Evolutionary conservation across 2,888 invertebrate genomes (phyloP).

Genomic region (Keiferia lycopersicella): DNA sequence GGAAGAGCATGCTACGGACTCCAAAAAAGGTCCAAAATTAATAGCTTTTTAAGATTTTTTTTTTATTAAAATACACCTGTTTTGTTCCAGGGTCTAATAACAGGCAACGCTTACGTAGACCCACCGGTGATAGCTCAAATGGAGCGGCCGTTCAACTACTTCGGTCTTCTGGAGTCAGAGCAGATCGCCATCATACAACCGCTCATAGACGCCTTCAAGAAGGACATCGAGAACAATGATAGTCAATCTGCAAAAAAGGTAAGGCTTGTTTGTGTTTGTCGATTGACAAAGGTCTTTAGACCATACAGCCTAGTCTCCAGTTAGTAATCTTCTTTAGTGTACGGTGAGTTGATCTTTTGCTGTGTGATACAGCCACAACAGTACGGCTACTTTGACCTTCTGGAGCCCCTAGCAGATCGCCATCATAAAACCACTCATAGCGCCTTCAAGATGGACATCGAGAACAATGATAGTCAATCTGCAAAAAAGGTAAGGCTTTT

Average conservation of each 20-base stretch:
- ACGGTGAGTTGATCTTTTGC: too few species aligned
- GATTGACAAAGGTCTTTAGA: too few species aligned
- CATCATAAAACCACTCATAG: conserved; percentile 52
- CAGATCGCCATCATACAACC: conserved; percentile 58
- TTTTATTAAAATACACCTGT: too few species aligned
- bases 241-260: conserved; percentile 63
- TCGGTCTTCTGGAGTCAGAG: conserved; percentile 61
- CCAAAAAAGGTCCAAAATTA: too few species aligned
- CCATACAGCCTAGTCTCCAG: too few species aligned
- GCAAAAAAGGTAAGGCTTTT: conserved; percentile 64
- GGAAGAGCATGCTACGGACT: too few species aligned
- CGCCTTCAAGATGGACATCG: conserved; percentile 54
- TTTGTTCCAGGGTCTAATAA: conserved; percentile 59
- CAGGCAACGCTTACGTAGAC: conserved; percentile 71
- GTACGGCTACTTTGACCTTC: conserved; percentile 64
- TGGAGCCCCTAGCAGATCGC: conserved; percentile 60
- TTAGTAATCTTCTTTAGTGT: too few species aligned
- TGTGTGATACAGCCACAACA: too few species aligned
- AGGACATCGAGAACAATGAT: conserved; percentile 55
- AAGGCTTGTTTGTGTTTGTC: too few species aligned
- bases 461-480: conserved; percentile 53
- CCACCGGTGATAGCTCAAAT: conserved; percentile 60
- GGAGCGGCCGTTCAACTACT: conserved; percentile 58
- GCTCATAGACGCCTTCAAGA: conserved; percentile 52
- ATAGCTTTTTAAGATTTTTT: too few species aligned